A percentile compares a stretch with the other conserved stretches of the same genome.
phyloP scores from a whole-genome alignment of 2,888 invertebrate species.

The Sylvicola fuscatus region DNA sequence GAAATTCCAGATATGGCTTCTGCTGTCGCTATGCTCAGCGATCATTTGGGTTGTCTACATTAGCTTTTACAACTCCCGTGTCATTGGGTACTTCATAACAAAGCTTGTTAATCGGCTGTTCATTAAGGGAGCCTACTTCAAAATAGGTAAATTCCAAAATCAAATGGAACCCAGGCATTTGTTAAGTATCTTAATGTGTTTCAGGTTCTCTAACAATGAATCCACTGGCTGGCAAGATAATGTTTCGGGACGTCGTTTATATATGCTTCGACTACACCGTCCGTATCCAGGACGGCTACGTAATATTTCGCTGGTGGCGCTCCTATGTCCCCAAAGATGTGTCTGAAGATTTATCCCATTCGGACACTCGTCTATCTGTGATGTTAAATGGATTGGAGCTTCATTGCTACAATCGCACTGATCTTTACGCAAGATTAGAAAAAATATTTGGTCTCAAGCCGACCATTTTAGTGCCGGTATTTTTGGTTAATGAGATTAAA shows the following conservation, averaged over 20 bases:
- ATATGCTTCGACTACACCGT: conserved; percentile 86
- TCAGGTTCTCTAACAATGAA: conserved; percentile 85
- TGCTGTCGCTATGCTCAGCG: conserved; percentile 63
- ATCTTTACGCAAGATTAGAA: conserved; percentile 69
- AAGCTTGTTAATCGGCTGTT: conserved; percentile 73
- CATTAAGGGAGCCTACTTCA: conserved; percentile 67
- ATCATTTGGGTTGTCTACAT: conserved; percentile 87
- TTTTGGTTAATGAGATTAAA: background rate
- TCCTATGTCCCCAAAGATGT: conserved; percentile 89
- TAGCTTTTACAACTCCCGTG: conserved; percentile 83
- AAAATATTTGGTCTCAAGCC: conserved; percentile 70
- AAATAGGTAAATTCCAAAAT: conserved; percentile 45
- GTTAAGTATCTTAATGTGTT: conserved; percentile 9
- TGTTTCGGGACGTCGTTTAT: conserved; percentile 91
- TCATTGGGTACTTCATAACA: conserved; percentile 77
- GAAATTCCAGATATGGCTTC: conserved; percentile 36
- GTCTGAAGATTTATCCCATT: conserved; percentile 89
- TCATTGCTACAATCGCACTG: conserved; percentile 85
- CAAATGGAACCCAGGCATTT: conserved; percentile 1
- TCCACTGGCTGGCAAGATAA: conserved; percentile 93
- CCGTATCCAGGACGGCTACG: conserved; percentile 87
- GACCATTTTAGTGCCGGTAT: conserved; percentile 39
- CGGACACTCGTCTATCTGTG: conserved; percentile 76
- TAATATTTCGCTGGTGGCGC: conserved; percentile 97
- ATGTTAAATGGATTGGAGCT: conserved; percentile 87